Conservation (phyloP, 2,113 vertebrate genomes). For the Coptodon bakossiorum region DNA sequence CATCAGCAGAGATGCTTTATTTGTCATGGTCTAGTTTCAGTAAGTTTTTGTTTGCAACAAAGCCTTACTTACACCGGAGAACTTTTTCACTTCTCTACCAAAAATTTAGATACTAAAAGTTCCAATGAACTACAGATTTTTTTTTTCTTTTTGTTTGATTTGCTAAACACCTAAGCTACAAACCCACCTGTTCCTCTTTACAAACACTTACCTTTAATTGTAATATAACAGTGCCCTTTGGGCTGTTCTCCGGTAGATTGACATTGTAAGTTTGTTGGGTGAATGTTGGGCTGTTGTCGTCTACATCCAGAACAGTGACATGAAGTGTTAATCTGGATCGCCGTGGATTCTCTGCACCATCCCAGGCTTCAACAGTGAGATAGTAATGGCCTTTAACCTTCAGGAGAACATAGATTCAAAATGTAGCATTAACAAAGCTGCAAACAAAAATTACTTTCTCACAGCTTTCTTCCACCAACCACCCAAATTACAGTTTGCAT, state of each 20-base stretch:
- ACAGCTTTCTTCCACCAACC: not conserved
- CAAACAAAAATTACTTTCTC: not conserved
- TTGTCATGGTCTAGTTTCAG: not conserved
- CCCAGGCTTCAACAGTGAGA: conserved; percentile 84
- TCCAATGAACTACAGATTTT: not conserved
- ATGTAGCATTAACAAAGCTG: not conserved
- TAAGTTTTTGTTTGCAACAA: not conserved
- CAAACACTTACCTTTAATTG: conserved; percentile 73
- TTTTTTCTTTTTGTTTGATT: not conserved
- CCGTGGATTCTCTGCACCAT: conserved; percentile 82
- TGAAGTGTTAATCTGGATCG: conserved; percentile 76
- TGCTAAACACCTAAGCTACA: not conserved
- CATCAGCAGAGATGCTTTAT: not conserved
- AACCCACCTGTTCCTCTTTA: not conserved
- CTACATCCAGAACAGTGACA: conserved; percentile 86
- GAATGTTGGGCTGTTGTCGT: conserved; percentile 94
- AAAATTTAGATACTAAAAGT: not conserved
- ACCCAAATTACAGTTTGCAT: not conserved
- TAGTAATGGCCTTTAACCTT: conserved; percentile 77
- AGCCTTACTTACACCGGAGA: not conserved
- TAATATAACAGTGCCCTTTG: conserved; percentile 77
- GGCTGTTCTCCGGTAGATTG: conserved; percentile 84
- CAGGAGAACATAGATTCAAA: not conserved
- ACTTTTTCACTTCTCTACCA: not conserved
- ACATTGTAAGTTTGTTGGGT: conserved; percentile 79